Percentiles rank a stretch among this genome's conserved stretches.
These are phyloP conservation scores for Colostygia pectinataria DNA, from an alignment of 2,888 invertebrate genomes.

Conservation along the genomic window DNA sequence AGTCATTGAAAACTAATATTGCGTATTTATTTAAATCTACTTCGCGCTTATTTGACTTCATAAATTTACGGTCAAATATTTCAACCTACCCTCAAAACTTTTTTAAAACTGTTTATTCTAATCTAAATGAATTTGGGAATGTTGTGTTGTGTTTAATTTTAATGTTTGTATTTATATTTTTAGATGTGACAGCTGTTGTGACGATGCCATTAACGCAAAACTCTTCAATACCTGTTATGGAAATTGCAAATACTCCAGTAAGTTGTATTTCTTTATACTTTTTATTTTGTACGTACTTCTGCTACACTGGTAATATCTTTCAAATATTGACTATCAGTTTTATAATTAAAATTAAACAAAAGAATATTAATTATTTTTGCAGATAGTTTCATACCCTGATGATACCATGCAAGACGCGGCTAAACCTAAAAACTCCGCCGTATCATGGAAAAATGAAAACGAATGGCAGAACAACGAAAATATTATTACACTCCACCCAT, in stretches of 20 bases:
- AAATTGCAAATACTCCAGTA: slow-evolving; percentile 76
- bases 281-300: neutral
- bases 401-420: slow-evolving; percentile 73
- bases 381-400: slow-evolving; percentile 76
- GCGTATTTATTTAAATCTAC: too few relatives aligned
- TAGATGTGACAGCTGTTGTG: slow-evolving; percentile 78
- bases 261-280: slow-evolving; percentile 35
- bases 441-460: slow-evolving; percentile 70
- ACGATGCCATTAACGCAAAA: slow-evolving; percentile 77
- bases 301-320: too few relatives aligned
- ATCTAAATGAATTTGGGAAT: neutral
- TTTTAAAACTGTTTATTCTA: neutral
- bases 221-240: slow-evolving; percentile 76
- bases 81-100: slow-evolving; percentile 19
- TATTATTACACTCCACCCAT: slow-evolving; percentile 66
- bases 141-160: neutral
- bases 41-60: too few relatives aligned
- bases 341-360: too few relatives aligned
- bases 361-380: slow-evolving; percentile 21
- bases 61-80: slow-evolving; percentile 1
- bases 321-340: too few relatives aligned
- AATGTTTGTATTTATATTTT: slow-evolving; percentile 35
- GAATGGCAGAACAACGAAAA: slow-evolving; percentile 71
- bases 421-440: slow-evolving; percentile 74
- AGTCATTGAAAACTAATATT: too few relatives aligned